Conservation (phyloP, 2,113 vertebrate genomes). For the Gymnarchus niloticus region DNA sequence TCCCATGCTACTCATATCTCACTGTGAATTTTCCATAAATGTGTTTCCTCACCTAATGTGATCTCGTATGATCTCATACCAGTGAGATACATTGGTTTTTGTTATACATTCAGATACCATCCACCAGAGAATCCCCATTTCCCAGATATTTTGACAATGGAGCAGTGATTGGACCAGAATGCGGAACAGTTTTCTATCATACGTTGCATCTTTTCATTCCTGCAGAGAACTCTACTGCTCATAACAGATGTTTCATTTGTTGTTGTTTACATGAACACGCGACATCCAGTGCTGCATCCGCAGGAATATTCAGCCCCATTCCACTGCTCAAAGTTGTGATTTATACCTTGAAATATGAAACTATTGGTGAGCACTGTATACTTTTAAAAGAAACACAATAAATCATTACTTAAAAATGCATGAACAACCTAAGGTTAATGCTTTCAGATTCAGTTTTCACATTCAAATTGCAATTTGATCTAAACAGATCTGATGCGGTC, state of each 20-base stretch:
- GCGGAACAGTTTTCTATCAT: neutral
- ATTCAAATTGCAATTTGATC: neutral
- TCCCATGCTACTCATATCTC: neutral
- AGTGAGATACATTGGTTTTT: neutral
- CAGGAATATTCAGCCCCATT: neutral
- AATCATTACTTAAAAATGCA: too few species aligned
- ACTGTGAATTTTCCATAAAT: neutral
- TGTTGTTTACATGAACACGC: neutral
- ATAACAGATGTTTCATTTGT: neutral
- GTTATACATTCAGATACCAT: neutral
- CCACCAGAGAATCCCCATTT: neutral
- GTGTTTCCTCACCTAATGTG: neutral
- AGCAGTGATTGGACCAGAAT: neutral
- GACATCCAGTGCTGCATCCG: neutral
- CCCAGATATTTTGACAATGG: neutral
- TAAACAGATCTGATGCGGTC: neutral
- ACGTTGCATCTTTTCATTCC: neutral
- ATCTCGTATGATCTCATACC: neutral
- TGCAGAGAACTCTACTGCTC: neutral
- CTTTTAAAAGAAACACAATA: neutral
- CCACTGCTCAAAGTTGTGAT: neutral
- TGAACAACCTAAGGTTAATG: too few species aligned
- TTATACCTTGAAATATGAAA: neutral
- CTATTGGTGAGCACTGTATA: neutral
- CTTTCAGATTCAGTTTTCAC: neutral